Conservation (phyloP, 1,140 invertebrate species). For the Drosophila baimaii region DNA sequence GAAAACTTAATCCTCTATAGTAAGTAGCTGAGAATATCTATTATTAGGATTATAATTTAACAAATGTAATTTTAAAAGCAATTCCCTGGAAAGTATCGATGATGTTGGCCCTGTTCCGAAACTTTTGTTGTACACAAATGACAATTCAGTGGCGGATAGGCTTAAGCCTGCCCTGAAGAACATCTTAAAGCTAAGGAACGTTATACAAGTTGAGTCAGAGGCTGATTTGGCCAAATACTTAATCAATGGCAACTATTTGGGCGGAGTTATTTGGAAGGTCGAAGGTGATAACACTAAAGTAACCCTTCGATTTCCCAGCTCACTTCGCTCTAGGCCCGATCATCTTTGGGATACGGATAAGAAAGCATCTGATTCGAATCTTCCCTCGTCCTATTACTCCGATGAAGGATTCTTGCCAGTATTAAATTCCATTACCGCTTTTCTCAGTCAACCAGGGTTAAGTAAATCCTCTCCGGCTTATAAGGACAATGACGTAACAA, state of each 20-base stretch:
- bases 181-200: slow-evolving; percentile 9
- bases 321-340: slow-evolving; percentile 6
- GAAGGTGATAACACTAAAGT: background rate
- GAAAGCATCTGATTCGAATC: background rate
- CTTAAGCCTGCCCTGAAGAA: slow-evolving; percentile 2
- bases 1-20: slow-evolving; percentile 1
- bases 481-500: background rate
- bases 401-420: slow-evolving; percentile 18
- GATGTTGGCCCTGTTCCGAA: background rate
- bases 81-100: background rate
- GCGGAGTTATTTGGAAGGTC: slow-evolving; percentile 19
- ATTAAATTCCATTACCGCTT: slow-evolving; percentile 20
- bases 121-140: slow-evolving; percentile 5
- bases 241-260: slow-evolving; percentile 11
- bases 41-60: background rate
- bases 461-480: background rate
- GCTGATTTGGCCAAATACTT: slow-evolving; percentile 1
- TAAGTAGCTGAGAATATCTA: slow-evolving; percentile 3
- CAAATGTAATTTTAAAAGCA: slow-evolving; percentile 3
- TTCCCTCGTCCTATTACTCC: background rate
- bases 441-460: background rate
- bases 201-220: slow-evolving; percentile 1
- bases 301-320: slow-evolving; percentile 23
- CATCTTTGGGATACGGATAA: slow-evolving; percentile 21
- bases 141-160: background rate